Evolutionary conservation across 2,797 vertebrate species (phyloP).

Genomic region (Lerista edwardsae): DNA sequence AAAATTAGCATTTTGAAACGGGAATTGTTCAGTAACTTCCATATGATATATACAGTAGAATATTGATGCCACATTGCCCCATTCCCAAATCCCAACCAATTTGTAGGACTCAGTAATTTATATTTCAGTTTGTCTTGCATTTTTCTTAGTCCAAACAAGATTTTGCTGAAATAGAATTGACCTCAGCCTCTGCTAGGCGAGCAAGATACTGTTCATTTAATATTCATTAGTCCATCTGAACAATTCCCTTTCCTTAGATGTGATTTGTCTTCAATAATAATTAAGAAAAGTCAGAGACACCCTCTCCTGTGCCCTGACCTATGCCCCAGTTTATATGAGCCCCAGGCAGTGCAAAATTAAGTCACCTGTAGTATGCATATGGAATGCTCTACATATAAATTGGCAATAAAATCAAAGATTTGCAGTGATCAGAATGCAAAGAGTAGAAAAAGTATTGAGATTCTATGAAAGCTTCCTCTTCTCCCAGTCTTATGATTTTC

Average conservation of each 20-base stretch:
- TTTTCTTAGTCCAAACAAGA: background rate
- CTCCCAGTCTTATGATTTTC: background rate
- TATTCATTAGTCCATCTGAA: background rate
- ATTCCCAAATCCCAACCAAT: background rate
- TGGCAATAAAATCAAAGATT: background rate
- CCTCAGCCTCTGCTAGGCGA: background rate
- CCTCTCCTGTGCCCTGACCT: background rate
- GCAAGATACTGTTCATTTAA: background rate
- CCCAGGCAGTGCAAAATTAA: background rate
- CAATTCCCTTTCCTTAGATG: background rate
- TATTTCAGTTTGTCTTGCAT: background rate
- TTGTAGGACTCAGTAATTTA: background rate
- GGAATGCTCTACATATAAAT: background rate
- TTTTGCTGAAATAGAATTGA: background rate
- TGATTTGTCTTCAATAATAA: background rate
- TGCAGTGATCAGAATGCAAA: background rate
- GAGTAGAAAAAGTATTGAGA: background rate
- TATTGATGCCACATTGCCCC: background rate
- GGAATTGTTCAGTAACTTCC: accelerated
- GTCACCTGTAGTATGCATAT: accelerated
- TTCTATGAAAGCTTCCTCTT: background rate
- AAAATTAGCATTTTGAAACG: background rate
- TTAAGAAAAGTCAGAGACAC: background rate
- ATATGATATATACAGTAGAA: background rate
- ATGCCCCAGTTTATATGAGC: background rate